phyloP scores from a whole-genome alignment of 2,113 vertebrate genomes.

The Micromys minutus region DNA sequence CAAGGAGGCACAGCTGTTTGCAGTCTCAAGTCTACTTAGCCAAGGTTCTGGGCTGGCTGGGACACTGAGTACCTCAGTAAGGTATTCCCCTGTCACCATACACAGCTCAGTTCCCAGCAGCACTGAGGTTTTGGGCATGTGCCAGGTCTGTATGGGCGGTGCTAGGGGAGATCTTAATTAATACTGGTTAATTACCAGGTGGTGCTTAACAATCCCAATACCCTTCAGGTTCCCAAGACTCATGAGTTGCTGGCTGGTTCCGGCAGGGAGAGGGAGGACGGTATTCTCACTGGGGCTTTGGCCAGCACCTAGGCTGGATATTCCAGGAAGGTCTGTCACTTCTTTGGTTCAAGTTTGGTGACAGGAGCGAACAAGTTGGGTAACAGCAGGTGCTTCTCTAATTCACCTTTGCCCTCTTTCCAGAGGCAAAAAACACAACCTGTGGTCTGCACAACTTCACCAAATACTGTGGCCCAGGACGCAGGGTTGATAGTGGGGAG shows the following conservation, averaged over 20 bases:
- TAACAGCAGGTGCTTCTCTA: conserved; percentile 8
- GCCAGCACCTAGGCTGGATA: not conserved
- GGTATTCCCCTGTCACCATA: not conserved
- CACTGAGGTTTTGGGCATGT: conserved; percentile 53
- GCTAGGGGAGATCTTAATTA: conserved; percentile 72
- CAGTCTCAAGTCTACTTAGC: conserved; percentile 1
- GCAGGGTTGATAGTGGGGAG: not conserved
- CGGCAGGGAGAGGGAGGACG: not conserved
- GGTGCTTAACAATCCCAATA: conserved; percentile 53
- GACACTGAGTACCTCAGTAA: not conserved
- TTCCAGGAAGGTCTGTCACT: not conserved
- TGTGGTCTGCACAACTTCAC: not conserved
- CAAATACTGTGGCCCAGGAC: not conserved
- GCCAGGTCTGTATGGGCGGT: conserved; percentile 42
- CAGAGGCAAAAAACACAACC: not conserved
- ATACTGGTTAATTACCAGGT: conserved; percentile 66
- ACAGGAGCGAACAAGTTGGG: not conserved
- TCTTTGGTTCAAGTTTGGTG: not conserved
- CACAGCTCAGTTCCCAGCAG: conserved; percentile 44
- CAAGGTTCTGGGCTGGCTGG: not conserved
- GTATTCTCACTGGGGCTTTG: not conserved
- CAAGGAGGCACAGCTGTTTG: not conserved
- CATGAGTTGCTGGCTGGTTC: not conserved
- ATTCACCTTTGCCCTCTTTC: not conserved
- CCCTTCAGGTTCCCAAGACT: conserved; percentile 53